Evolutionary conservation across 2,888 invertebrate species (phyloP).

Genomic region (Pristionchus entomophagus): DNA sequence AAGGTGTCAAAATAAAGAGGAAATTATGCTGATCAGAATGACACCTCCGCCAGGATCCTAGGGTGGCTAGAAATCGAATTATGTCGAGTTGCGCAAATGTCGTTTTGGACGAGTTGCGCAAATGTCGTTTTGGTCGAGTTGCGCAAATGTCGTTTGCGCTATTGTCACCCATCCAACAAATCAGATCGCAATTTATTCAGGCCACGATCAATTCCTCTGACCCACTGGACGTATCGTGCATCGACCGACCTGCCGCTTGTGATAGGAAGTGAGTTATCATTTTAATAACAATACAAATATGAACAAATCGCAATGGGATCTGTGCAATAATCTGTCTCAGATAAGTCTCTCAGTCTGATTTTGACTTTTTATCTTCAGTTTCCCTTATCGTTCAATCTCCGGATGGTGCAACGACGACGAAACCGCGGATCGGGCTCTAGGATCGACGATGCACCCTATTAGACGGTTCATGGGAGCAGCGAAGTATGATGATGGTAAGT

Average conservation of each 20-base stretch:
- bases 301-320: too few species aligned
- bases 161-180: background rate
- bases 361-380: constrained; percentile 43
- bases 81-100: too few species aligned
- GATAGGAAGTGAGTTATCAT: background rate
- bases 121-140: too few species aligned
- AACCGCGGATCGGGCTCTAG: constrained; percentile 80
- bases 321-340: background rate
- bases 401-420: constrained; percentile 86
- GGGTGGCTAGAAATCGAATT: too few species aligned
- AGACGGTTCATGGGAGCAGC: constrained; percentile 85
- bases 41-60: too few species aligned
- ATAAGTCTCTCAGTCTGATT: background rate
- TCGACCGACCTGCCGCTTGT: background rate
- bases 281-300: background rate
- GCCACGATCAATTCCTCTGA: background rate
- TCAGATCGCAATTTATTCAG: background rate
- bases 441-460: constrained; percentile 87
- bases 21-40: too few species aligned
- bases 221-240: background rate
- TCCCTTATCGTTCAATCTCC: constrained; percentile 78
- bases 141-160: too few species aligned
- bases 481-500: constrained; percentile 81
- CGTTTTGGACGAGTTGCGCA: too few species aligned
- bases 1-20: too few species aligned